Evolutionary conservation across 1,140 invertebrate genomes (phyloP).

Genomic region (Phortica variegata): DNA sequence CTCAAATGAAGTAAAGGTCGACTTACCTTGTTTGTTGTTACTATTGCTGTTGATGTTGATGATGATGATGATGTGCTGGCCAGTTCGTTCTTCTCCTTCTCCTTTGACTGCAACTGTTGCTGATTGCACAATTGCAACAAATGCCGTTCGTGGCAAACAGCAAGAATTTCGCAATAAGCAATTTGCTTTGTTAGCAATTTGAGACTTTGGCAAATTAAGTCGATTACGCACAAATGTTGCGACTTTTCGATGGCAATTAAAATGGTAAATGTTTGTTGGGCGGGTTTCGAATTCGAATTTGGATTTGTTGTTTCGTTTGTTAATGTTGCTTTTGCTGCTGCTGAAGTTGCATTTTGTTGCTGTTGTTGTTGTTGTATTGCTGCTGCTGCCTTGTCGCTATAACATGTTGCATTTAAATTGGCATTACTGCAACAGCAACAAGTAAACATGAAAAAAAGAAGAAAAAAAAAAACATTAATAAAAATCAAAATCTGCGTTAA

Average conservation of each 20-base stretch:
- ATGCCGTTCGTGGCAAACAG: constrained; percentile 45
- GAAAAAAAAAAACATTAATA: no score
- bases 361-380: constrained; percentile 20
- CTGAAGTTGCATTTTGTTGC: constrained; percentile 22
- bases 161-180: constrained; percentile 55
- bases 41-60: constrained; percentile 9
- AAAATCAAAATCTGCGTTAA: no score
- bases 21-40: constrained; percentile 30
- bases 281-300: constrained; percentile 21
- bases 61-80: no score
- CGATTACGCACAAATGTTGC: constrained; percentile 56
- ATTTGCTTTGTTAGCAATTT: constrained; percentile 52
- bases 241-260: constrained; percentile 57
- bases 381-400: constrained; percentile 16
- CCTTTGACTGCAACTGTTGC: constrained; percentile 33
- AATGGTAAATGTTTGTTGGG: constrained; percentile 54
- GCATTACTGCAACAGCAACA: no score
- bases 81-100: constrained; percentile 4
- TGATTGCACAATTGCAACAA: constrained; percentile 49
- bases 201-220: constrained; percentile 58
- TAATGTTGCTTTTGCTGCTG: constrained; percentile 12
- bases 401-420: neutral
- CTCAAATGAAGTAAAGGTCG: no score
- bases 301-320: constrained; percentile 15
- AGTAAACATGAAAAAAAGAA: no score